Conservation (phyloP, 2,113 vertebrate genomes). For the Crotalus tigris region DNA sequence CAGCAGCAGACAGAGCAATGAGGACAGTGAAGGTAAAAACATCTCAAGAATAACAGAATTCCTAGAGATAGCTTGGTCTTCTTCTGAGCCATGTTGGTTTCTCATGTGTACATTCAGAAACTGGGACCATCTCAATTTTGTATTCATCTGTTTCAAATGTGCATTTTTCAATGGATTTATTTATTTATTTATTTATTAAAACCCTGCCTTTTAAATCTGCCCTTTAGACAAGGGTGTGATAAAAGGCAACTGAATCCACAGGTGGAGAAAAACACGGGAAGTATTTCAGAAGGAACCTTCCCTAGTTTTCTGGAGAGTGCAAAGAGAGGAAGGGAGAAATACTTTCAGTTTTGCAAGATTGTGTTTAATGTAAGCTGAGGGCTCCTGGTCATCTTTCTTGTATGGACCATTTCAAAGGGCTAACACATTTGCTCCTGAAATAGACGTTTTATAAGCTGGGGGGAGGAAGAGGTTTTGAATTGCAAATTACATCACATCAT, state of each 20-base stretch:
- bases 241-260: too few species aligned
- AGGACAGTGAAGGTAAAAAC: constrained; percentile 82
- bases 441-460: background rate
- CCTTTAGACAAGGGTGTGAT: background rate
- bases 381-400: background rate
- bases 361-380: background rate
- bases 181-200: background rate
- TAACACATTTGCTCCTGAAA: background rate
- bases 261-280: background rate
- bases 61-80: too few species aligned
- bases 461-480: background rate
- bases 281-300: background rate
- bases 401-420: background rate
- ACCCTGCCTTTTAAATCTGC: background rate
- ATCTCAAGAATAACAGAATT: background rate
- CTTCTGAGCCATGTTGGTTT: background rate
- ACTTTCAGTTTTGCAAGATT: background rate
- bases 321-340: background rate
- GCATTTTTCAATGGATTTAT: background rate
- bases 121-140: background rate
- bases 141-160: background rate
- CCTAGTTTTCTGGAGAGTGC: background rate
- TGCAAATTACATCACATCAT: background rate
- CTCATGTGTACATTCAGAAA: too few species aligned
- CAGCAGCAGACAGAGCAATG: constrained; percentile 81